Evolutionary conservation across 2,797 vertebrate species (phyloP).

Genomic region (Acomys russatus): DNA sequence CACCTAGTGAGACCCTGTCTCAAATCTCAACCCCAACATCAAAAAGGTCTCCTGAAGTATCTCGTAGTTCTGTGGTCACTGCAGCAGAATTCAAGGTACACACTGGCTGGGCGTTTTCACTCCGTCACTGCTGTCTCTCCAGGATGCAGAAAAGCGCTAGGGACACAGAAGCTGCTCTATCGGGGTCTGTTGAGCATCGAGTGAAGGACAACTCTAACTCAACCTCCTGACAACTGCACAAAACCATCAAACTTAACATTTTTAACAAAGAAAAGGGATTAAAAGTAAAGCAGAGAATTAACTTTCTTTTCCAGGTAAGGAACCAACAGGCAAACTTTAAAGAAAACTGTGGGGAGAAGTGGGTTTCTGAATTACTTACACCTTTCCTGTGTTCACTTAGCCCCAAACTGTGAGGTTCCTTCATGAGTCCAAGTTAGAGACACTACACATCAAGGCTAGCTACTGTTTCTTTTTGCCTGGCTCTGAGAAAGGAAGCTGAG

Average conservation of each 20-base stretch:
- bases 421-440: not conserved
- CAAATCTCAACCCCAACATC: not conserved
- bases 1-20: not conserved
- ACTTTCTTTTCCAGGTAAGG: not conserved
- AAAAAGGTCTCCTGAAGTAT: conserved; percentile 22
- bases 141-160: not conserved
- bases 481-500: not conserved
- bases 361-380: not conserved
- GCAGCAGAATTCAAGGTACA: not conserved
- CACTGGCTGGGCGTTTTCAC: not conserved
- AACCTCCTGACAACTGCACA: not conserved
- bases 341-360: not conserved
- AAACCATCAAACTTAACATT: not conserved
- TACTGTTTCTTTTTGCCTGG: accelerated
- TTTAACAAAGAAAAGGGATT: not conserved
- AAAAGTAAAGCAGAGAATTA: not conserved
- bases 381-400: not conserved
- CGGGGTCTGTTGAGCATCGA: conserved; percentile 54
- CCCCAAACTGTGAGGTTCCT: not conserved
- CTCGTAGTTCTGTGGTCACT: not conserved
- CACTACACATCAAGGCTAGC: accelerated
- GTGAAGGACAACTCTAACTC: conserved; percentile 23
- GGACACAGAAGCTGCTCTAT: not conserved
- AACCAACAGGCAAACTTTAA: not conserved
- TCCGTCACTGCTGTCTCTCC: not conserved